Evolutionary conservation across 1,140 invertebrate genomes (phyloP), one percentile per base, ranked within the genome.

Genomic region (Polypedilum vanderplanki): DNA sequence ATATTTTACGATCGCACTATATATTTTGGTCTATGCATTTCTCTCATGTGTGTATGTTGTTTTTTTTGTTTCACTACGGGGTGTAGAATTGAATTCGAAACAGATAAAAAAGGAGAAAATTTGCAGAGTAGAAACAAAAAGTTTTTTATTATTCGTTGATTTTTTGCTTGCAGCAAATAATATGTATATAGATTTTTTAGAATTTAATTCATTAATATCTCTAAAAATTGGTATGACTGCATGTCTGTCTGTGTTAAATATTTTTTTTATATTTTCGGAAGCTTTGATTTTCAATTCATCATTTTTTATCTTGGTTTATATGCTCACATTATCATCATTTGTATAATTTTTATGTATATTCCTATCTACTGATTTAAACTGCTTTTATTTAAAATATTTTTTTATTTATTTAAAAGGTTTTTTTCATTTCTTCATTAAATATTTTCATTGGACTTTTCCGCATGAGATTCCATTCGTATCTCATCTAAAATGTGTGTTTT

Each of bases 121-220:
- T 33, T 33, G 24, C 5, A 5, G 24, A 33, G 24, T 33, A 12
- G 46, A 57, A 57, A 46, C 12, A 57, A 57, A 12, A 57, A 33
- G 5, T 1, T n/a, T 57, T 57, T 57, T 57, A 57, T 57, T 12
- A 20, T 70, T 70, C 65, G 65, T 70, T 70, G 65, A 70, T 70
- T 70, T 70, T 70, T 70, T 70, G 17, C 20, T 70, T 70, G 17
- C 17, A 70, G 17, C 65, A 70, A 70, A 70, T 70, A 70, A 70
- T 70, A 70, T 70, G 20, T 70, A 22, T 70, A 70, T 18, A 70
- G 65, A 70, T 18, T 70, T 20, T 70, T 70, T 70, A 70, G 65
- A 70, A 70, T 70, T 70, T 70, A 70, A 20, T 70, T 70, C 65
- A 70, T 70, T 70, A 70, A 70, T 70, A 57, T 70, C 65, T 70